Conservation (phyloP, 2,797 vertebrate genomes). For the Poeciliopsis gracilis region DNA sequence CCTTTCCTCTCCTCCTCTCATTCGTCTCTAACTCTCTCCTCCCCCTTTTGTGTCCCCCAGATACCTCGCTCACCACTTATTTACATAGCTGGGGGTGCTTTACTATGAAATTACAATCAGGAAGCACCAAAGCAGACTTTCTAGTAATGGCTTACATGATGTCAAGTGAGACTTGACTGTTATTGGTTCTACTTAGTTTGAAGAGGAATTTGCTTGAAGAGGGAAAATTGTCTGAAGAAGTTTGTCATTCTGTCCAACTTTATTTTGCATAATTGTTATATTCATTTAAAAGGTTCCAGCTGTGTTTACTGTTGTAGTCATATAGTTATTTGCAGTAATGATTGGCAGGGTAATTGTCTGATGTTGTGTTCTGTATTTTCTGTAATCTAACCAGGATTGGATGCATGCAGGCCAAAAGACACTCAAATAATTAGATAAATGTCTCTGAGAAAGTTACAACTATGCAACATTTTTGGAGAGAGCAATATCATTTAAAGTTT, state of each 20-base stretch:
- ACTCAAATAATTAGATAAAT: not conserved
- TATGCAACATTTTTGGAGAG: not conserved
- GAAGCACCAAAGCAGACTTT: slow-evolving; percentile 56
- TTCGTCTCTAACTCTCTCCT: slow-evolving; percentile 7
- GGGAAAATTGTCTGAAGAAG: slow-evolving; percentile 36
- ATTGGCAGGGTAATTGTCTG: slow-evolving; percentile 1
- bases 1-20: slow-evolving; percentile 44
- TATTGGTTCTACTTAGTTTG: slow-evolving; percentile 51
- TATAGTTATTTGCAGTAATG: not conserved
- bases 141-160: slow-evolving; percentile 56
- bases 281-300: not conserved
- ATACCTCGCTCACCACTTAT: slow-evolving; percentile 70
- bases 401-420: not conserved
- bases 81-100: slow-evolving; percentile 76
- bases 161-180: slow-evolving; percentile 67
- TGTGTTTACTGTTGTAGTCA: not conserved
- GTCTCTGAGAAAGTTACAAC: not conserved
- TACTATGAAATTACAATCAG: slow-evolving; percentile 77
- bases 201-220: slow-evolving; percentile 58
- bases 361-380: not conserved
- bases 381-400: not conserved
- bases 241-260: slow-evolving; percentile 22
- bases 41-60: slow-evolving; percentile 37
- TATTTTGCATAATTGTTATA: not conserved
- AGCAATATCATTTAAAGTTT: not conserved